phyloP scores from a whole-genome alignment of 2,888 invertebrate species.

The Corythucha ciliata region DNA sequence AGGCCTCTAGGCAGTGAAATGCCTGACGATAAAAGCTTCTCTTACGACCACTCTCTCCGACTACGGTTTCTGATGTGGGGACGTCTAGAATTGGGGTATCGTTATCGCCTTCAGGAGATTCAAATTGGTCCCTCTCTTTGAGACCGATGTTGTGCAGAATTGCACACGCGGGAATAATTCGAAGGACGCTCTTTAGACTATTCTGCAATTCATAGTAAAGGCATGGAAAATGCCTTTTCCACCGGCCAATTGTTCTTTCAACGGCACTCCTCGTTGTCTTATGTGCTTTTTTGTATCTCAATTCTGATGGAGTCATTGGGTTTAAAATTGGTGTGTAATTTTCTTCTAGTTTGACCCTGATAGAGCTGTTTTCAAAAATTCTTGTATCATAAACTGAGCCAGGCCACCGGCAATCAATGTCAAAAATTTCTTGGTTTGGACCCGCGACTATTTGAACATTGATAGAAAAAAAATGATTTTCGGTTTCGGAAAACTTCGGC shows the following conservation, averaged over 20 bases:
- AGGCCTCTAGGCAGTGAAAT: no score
- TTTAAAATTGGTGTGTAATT: background rate
- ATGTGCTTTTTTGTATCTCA: slow-evolving; percentile 1
- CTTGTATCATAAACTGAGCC: background rate
- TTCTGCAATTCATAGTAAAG: background rate
- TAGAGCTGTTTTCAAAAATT: background rate
- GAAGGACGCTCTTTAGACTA: background rate
- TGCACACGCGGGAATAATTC: background rate
- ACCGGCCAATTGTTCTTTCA: slow-evolving; percentile 1
- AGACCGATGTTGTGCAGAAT: no score
- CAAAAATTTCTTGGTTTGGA: background rate
- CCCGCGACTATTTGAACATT: no score
- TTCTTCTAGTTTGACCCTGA: background rate
- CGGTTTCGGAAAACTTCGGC: slow-evolving; percentile 7
- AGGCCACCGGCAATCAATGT: slow-evolving; percentile 4
- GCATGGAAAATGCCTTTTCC: slow-evolving; percentile 2
- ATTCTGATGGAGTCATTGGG: no score
- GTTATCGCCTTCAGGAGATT: no score
- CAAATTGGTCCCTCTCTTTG: no score
- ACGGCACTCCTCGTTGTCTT: background rate
- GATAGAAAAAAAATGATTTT: no score
- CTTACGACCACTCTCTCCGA: no score
- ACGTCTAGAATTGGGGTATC: no score
- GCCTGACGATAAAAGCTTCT: no score
- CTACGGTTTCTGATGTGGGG: no score